Evolutionary conservation across 2,113 vertebrate genomes (phyloP).

Genomic region (Dunckerocampus dactyliophorus): DNA sequence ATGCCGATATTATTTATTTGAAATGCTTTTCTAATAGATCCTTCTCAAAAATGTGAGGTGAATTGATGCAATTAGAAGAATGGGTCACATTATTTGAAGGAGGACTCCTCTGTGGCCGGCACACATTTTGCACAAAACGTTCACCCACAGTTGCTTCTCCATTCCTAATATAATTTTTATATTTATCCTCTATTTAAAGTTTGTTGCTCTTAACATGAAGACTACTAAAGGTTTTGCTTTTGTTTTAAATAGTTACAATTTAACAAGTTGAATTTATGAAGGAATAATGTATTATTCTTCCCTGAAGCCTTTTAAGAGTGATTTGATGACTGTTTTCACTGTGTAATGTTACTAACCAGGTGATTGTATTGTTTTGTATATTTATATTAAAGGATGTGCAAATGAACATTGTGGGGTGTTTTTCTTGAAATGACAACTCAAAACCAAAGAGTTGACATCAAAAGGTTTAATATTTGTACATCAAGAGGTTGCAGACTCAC

Average conservation of each 20-base stretch:
- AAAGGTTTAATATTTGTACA: neutral
- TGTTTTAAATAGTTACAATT: slow-evolving; percentile 19
- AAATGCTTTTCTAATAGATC: slow-evolving; percentile 27
- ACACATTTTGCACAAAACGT: slow-evolving; percentile 60
- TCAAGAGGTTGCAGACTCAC: no score
- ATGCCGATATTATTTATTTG: slow-evolving; percentile 66
- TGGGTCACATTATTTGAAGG: slow-evolving; percentile 14
- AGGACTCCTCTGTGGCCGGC: neutral
- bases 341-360: slow-evolving; percentile 55
- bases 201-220: slow-evolving; percentile 16
- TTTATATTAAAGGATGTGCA: slow-evolving; percentile 67
- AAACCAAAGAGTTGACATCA: neutral
- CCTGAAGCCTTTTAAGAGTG: slow-evolving; percentile 37
- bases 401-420: neutral
- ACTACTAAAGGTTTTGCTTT: slow-evolving; percentile 24
- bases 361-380: slow-evolving; percentile 60
- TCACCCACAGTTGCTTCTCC: slow-evolving; percentile 20
- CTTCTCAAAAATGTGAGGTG: slow-evolving; percentile 13
- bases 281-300: slow-evolving; percentile 32
- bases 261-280: slow-evolving; percentile 25
- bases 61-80: slow-evolving; percentile 14
- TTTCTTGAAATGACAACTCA: neutral
- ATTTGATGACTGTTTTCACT: slow-evolving; percentile 52
- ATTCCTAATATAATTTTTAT: slow-evolving; percentile 53
- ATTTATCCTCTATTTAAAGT: slow-evolving; percentile 52